Conservation (phyloP, 2,113 vertebrate species). For the Mixornis gularis region DNA sequence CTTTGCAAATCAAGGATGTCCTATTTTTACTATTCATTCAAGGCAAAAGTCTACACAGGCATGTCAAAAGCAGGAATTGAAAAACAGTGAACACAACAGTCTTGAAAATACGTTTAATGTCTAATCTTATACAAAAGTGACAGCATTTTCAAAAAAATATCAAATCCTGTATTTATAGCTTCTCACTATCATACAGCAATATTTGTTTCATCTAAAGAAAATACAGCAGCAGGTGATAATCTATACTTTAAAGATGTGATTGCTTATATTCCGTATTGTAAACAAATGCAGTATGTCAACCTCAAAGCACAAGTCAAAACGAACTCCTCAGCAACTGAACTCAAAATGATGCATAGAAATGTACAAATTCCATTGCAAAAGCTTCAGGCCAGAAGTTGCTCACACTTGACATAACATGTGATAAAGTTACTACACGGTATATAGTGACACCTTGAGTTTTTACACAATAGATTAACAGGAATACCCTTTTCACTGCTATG, state of each 20-base stretch:
- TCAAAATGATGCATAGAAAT: conserved; percentile 72
- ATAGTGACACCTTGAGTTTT: conserved; percentile 58
- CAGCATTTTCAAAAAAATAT: conserved; percentile 78
- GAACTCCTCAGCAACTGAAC: conserved; percentile 68
- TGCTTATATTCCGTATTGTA: conserved; percentile 71
- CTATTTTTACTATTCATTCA: conserved; percentile 47
- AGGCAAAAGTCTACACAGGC: conserved; percentile 58
- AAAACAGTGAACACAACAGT: conserved; percentile 37
- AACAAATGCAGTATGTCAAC: conserved; percentile 67
- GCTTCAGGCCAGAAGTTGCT: conserved; percentile 64
- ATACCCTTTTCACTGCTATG: conserved; percentile 55
- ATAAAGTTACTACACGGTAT: conserved; percentile 67
- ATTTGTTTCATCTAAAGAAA: conserved; percentile 75
- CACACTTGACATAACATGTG: conserved; percentile 65
- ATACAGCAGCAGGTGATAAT: conserved; percentile 78
- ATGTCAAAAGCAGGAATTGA: conserved; percentile 56
- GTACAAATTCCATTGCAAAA: conserved; percentile 64
- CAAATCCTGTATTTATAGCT: conserved; percentile 76
- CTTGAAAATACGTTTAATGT: conserved; percentile 76
- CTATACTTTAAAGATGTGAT: conserved; percentile 66
- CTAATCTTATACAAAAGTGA: conserved; percentile 78
- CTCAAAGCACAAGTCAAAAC: conserved; percentile 71
- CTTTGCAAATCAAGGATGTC: conserved; percentile 53
- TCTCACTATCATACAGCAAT: conserved; percentile 77
- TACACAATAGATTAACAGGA: conserved; percentile 56